Percentiles rank a stretch among this genome's conserved stretches.
phyloP scores from a whole-genome alignment of 2,797 vertebrate genomes.

The Amphiprion clarkii region DNA sequence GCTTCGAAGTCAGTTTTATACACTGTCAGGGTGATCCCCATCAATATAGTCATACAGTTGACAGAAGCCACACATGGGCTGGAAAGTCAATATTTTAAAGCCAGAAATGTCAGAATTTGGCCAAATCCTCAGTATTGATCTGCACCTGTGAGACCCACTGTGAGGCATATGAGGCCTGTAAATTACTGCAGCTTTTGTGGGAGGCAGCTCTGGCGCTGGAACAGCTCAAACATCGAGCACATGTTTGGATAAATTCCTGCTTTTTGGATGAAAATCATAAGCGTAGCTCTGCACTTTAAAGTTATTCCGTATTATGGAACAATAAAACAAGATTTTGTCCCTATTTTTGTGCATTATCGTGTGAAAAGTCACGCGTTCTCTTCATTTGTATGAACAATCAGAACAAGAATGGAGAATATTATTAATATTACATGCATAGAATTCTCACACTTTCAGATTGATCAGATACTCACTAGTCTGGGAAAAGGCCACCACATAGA shows the following conservation, averaged over 20 bases:
- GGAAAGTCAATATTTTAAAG: neutral
- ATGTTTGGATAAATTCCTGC: neutral
- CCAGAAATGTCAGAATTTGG: neutral
- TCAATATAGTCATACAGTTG: neutral
- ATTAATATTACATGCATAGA: slow-evolving; percentile 1
- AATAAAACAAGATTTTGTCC: too few species aligned
- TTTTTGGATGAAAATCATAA: neutral
- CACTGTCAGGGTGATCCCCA: neutral
- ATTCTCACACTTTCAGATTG: neutral
- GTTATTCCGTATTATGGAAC: neutral
- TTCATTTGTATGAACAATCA: neutral
- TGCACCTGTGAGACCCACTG: neutral
- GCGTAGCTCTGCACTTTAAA: too few species aligned
- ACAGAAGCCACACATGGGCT: neutral
- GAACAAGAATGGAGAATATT: neutral
- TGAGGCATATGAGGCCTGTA: neutral
- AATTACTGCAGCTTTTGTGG: neutral
- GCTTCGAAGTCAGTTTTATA: neutral
- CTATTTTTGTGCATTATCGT: neutral
- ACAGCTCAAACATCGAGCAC: neutral
- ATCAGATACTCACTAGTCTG: neutral
- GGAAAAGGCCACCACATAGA: neutral
- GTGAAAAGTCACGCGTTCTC: neutral
- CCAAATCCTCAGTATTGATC: neutral
- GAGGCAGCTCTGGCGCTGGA: neutral